Conservation (phyloP, 2,797 vertebrate genomes). For the Mionectes olivaceus region DNA sequence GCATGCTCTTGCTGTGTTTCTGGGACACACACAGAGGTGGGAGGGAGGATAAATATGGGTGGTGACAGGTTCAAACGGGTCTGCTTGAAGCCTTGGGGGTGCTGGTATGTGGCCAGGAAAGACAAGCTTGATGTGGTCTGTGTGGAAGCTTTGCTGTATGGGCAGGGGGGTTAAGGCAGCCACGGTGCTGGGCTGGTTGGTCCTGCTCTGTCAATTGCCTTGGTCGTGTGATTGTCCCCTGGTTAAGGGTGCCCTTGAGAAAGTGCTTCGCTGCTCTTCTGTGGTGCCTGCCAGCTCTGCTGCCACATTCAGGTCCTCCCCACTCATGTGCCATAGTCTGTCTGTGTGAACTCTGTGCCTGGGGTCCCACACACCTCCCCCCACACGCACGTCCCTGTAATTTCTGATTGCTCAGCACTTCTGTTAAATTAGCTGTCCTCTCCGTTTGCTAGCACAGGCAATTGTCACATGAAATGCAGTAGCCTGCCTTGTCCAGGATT, state of each 20-base stretch:
- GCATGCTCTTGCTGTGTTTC: background rate
- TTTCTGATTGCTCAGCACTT: slow-evolving; percentile 37
- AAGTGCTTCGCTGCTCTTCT: background rate
- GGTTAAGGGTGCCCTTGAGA: background rate
- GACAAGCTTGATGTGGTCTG: background rate
- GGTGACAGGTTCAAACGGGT: background rate
- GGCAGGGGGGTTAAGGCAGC: background rate
- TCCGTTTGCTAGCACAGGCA: background rate
- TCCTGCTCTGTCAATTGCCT: background rate
- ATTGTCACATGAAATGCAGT: slow-evolving; percentile 6
- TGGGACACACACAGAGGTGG: background rate
- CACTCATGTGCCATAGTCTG: background rate
- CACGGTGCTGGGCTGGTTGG: fast-evolving
- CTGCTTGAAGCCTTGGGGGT: background rate
- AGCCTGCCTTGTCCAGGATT: slow-evolving; percentile 10
- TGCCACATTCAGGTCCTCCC: background rate
- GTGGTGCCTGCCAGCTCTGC: background rate
- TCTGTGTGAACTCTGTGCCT: background rate
- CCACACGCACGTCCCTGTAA: fast-evolving
- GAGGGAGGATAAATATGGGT: background rate
- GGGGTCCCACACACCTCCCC: background rate
- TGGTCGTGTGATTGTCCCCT: background rate
- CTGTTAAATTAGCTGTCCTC: slow-evolving; percentile 30
- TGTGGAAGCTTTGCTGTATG: background rate
- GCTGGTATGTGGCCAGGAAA: background rate